These are phyloP conservation scores for Ommatoiulus sabulosus DNA, from an alignment of 2,888 invertebrate genomes.

Conservation along the genomic window DNA sequence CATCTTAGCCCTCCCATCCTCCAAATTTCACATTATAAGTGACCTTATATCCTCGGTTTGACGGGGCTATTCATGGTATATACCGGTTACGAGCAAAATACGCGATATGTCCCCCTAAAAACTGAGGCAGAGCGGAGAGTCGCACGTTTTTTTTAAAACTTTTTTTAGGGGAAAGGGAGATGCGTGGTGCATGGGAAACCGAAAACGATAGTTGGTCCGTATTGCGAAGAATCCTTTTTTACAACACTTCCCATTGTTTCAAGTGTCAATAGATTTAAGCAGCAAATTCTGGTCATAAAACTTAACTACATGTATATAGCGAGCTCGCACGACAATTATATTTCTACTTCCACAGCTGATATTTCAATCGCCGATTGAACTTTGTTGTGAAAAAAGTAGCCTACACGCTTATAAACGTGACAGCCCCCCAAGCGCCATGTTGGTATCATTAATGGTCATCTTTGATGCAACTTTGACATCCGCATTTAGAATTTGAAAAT, in stretches of 20 bases:
- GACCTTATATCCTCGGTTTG: constrained; percentile 12
- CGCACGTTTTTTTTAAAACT: not conserved
- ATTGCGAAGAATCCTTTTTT: not conserved
- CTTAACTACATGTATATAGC: not conserved
- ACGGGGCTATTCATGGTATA: not conserved
- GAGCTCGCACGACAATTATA: too few species aligned
- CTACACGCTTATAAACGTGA: too few species aligned
- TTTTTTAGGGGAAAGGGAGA: not conserved
- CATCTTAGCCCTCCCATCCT: constrained; percentile 3
- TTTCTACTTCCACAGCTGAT: too few species aligned
- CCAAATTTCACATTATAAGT: constrained; percentile 11
- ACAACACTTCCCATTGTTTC: constrained; percentile 12
- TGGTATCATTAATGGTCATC: too few species aligned
- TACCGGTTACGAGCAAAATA: not conserved
- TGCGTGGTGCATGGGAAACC: not conserved
- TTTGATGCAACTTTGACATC: too few species aligned
- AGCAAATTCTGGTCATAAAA: constrained; percentile 2
- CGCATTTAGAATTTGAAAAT: too few species aligned
- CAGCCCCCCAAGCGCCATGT: too few species aligned
- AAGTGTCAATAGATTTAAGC: not conserved
- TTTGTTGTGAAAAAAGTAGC: too few species aligned
- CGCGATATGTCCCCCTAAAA: not conserved
- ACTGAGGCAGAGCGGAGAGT: not conserved
- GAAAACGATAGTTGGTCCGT: not conserved
- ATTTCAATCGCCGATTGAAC: too few species aligned